Percentiles rank a stretch among this genome's conserved stretches.
phyloP scores from a whole-genome alignment of 2,888 invertebrate genomes.

The Caenorhabditis japonica region DNA sequence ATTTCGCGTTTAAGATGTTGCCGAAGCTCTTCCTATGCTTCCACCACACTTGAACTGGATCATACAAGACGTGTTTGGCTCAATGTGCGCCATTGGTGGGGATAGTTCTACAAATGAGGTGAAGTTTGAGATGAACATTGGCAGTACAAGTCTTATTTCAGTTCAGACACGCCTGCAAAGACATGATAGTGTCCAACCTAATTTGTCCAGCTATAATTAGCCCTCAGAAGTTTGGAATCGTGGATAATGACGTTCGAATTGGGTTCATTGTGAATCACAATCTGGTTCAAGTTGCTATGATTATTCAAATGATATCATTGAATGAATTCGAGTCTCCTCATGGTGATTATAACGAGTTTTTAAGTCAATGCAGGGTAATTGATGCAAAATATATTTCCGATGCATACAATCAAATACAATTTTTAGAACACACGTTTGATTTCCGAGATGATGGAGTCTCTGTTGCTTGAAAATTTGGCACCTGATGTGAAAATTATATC shows the following conservation, averaged over 20 bases:
- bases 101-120: conserved; percentile 30
- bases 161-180: conserved; percentile 84
- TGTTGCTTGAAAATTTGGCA: conserved; percentile 29
- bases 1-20: conserved; percentile 21
- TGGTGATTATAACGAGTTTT: conserved; percentile 79
- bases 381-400: background rate
- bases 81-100: conserved; percentile 22
- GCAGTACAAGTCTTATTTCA: conserved; percentile 24
- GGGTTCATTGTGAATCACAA: conserved; percentile 82
- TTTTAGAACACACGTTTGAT: conserved; percentile 41
- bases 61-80: conserved; percentile 25
- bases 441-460: conserved; percentile 45
- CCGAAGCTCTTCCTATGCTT: conserved; percentile 26
- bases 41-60: conserved; percentile 54
- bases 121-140: background rate
- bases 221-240: conserved; percentile 88
- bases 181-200: conserved; percentile 91
- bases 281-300: conserved; percentile 86
- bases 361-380: conserved; percentile 42
- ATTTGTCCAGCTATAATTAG: conserved; percentile 96
- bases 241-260: conserved; percentile 89
- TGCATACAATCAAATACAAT: background rate
- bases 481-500: conserved; percentile 40
- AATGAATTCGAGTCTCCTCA: conserved; percentile 88
- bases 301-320: conserved; percentile 87